Percentiles rank a stretch among this genome's conserved stretches.
Evolutionary conservation across 2,113 vertebrate species (phyloP).

Genomic region (Phoenicopterus ruber): DNA sequence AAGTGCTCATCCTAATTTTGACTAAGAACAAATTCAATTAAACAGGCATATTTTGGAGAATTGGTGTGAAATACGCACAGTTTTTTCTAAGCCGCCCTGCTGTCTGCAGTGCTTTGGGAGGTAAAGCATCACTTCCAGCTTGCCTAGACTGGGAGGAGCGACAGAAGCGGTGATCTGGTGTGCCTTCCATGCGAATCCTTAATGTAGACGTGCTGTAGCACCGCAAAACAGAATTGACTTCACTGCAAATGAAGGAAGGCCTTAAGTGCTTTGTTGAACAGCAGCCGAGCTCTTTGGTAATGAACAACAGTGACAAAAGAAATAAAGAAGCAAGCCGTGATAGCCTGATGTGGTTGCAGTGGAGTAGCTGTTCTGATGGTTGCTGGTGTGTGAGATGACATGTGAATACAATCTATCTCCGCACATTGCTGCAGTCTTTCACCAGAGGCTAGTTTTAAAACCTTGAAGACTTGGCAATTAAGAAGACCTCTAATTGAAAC

Average conservation of each 20-base stretch:
- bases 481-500: conserved; percentile 51
- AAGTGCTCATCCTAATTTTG: neutral
- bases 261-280: conserved; percentile 64
- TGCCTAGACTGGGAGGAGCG: neutral
- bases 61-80: fast-evolving
- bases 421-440: conserved; percentile 2
- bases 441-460: conserved; percentile 48
- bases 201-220: conserved; percentile 17
- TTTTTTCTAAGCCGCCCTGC: neutral
- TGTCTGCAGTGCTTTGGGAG: neutral
- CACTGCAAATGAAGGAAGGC: conserved; percentile 31
- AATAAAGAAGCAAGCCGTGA: conserved; percentile 2
- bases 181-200: neutral
- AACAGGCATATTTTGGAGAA: neutral
- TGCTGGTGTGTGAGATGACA: neutral
- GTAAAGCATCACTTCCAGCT: neutral
- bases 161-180: fast-evolving
- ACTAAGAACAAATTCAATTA: neutral
- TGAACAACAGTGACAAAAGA: conserved; percentile 46
- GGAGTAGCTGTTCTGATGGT: neutral
- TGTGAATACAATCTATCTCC: neutral
- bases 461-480: conserved; percentile 51
- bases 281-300: conserved; percentile 54
- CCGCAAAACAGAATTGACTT: conserved; percentile 7
- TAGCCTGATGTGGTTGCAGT: neutral